Evolutionary conservation across 1,140 invertebrate genomes (phyloP).

Genomic region (Zelostemma sp.): DNA sequence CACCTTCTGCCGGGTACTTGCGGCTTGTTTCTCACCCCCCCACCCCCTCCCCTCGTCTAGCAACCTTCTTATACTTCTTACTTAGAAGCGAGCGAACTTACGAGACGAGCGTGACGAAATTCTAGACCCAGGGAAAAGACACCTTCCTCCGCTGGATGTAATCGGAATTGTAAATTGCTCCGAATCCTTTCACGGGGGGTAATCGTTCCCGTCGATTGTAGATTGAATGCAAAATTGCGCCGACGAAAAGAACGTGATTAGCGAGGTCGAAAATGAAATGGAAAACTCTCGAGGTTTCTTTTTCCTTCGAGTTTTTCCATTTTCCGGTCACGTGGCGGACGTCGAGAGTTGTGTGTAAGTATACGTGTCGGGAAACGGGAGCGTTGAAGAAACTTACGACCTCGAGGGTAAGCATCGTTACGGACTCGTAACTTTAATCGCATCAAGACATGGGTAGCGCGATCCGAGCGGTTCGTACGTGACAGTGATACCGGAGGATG

Average conservation of each 20-base stretch:
- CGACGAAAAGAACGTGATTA: too few species aligned
- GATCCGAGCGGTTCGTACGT: conserved; percentile 40
- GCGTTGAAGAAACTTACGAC: conserved; percentile 38
- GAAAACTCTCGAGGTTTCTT: too few species aligned
- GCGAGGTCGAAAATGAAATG: too few species aligned
- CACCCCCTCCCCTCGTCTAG: not conserved
- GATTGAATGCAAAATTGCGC: too few species aligned
- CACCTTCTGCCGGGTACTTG: conserved; percentile 29
- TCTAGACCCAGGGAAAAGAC: too few species aligned
- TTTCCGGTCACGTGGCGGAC: conserved; percentile 39
- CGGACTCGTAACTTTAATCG: conserved; percentile 55
- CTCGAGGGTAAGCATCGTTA: conserved; percentile 47
- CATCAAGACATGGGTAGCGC: conserved; percentile 48
- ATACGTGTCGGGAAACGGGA: conserved; percentile 3
- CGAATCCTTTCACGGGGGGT: too few species aligned
- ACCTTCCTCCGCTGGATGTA: too few species aligned
- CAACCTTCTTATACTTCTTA: conserved; percentile 47
- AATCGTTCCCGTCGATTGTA: too few species aligned
- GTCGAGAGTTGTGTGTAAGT: conserved; percentile 13
- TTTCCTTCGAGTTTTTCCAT: conserved; percentile 32
- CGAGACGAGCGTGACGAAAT: conserved; percentile 60
- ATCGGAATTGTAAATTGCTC: too few species aligned
- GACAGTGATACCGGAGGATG: conserved; percentile 50
- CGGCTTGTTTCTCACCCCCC: conserved; percentile 31
- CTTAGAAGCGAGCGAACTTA: conserved; percentile 57